phyloP scores from a whole-genome alignment of 2,797 vertebrate genomes.

The Linurgus olivaceus region DNA sequence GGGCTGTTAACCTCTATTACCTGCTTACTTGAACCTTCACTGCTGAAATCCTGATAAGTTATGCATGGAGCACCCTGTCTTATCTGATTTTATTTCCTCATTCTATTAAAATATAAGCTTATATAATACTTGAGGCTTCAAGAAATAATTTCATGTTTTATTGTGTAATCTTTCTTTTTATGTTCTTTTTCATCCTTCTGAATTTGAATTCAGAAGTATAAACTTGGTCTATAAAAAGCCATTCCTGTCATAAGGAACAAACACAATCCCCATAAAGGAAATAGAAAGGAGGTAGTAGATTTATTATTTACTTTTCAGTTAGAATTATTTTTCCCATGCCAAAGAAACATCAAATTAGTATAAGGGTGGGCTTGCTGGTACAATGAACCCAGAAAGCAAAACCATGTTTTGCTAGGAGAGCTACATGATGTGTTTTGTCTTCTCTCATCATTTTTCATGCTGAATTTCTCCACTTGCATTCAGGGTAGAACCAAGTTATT shows the following conservation, averaged over 20 bases:
- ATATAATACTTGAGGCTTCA: not conserved
- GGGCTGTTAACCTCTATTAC: not conserved
- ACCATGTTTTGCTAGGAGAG: not conserved
- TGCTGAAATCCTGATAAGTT: not conserved
- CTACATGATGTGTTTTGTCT: not conserved
- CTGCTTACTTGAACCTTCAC: not conserved
- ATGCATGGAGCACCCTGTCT: not conserved
- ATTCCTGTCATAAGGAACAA: not conserved
- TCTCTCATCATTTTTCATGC: not conserved
- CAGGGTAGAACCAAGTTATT: not conserved
- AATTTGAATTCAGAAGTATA: not conserved
- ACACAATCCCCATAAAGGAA: not conserved
- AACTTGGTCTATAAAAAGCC: not conserved
- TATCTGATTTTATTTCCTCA: not conserved
- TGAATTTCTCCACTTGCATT: not conserved
- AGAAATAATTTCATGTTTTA: not conserved
- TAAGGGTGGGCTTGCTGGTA: not conserved
- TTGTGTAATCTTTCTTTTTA: not conserved
- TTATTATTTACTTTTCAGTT: constrained; percentile 5
- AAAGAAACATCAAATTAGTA: not conserved
- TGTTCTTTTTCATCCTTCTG: not conserved
- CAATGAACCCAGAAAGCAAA: not conserved
- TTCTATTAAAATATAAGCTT: not conserved
- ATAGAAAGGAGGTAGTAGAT: not conserved
- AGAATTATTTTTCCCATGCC: not conserved